Percentiles rank a stretch among this genome's conserved stretches.
These are phyloP conservation scores for Salvelinus alpinus DNA, from an alignment of 2,113 vertebrate species.

Conservation along the genomic window DNA sequence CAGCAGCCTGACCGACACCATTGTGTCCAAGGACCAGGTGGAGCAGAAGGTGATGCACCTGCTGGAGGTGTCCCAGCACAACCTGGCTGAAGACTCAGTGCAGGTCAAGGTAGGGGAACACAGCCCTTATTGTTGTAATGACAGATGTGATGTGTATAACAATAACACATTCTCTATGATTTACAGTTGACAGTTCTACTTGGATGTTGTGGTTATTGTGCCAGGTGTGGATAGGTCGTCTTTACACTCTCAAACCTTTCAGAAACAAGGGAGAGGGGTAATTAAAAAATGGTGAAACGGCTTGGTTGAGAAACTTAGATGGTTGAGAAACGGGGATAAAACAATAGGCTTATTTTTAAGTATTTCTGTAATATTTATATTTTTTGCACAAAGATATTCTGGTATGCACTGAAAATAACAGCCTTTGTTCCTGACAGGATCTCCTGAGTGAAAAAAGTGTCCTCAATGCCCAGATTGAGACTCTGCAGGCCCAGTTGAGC, in stretches of 20 bases:
- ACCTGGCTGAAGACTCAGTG: conserved; percentile 81
- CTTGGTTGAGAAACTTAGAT: no score
- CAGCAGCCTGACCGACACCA: conserved; percentile 88
- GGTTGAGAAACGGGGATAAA: no score
- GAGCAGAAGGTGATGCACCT: conserved; percentile 90
- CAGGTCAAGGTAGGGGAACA: conserved; percentile 67
- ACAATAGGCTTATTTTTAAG: neutral
- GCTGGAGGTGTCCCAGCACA: conserved; percentile 88
- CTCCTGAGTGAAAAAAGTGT: conserved; percentile 90
- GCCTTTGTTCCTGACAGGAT: conserved; percentile 77
- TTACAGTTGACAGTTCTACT: no score
- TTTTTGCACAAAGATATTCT: neutral
- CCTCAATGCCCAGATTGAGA: conserved; percentile 88
- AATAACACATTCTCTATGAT: no score
- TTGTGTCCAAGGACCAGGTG: conserved; percentile 90
- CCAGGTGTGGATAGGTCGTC: no score
- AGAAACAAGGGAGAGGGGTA: no score
- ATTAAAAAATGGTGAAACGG: no score
- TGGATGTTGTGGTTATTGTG: neutral
- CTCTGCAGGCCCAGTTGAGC: conserved; percentile 86
- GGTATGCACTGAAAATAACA: neutral
- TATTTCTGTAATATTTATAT: neutral
- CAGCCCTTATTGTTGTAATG: no score
- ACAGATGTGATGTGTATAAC: no score
- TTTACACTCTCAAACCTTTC: no score